Conservation (phyloP, 2,113 vertebrate species). For the Cranoglanis bouderius region DNA sequence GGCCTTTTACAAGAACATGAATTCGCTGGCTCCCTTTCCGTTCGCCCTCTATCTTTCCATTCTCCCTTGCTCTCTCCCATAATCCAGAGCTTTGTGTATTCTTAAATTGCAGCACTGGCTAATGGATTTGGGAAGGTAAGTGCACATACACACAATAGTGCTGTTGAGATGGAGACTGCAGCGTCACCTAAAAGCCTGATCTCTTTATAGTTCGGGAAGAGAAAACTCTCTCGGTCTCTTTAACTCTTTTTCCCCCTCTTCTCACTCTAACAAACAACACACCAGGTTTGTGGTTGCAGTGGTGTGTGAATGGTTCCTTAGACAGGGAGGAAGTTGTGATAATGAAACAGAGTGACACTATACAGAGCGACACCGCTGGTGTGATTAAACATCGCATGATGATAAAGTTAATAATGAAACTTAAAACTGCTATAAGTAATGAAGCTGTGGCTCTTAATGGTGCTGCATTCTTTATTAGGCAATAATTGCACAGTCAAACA, state of each 20-base stretch:
- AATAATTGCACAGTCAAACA: not conserved
- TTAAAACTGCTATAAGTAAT: not conserved
- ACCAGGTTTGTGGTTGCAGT: slow-evolving; percentile 3
- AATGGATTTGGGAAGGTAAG: slow-evolving; percentile 31
- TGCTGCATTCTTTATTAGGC: slow-evolving; percentile 10
- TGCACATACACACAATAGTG: slow-evolving; percentile 35
- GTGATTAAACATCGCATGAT: slow-evolving; percentile 6
- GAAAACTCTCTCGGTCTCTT: not conserved
- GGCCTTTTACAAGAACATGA: not conserved
- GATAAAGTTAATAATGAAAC: slow-evolving; percentile 8
- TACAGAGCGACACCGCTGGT: not conserved
- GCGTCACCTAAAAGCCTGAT: slow-evolving; percentile 30
- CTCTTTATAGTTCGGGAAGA: slow-evolving; percentile 12
- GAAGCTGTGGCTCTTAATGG: not conserved
- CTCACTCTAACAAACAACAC: not conserved
- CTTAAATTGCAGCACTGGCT: slow-evolving; percentile 33
- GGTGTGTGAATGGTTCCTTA: not conserved
- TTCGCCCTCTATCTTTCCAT: not conserved
- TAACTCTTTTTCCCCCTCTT: too few species aligned
- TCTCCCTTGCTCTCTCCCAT: not conserved
- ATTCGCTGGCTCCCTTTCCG: not conserved
- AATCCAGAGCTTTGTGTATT: slow-evolving; percentile 25
- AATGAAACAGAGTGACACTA: not conserved
- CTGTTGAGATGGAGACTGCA: slow-evolving; percentile 9
- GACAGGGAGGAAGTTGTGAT: not conserved